Evolutionary conservation across 1,140 invertebrate genomes (phyloP).

Genomic region (Thalassaphorura encarpata): DNA sequence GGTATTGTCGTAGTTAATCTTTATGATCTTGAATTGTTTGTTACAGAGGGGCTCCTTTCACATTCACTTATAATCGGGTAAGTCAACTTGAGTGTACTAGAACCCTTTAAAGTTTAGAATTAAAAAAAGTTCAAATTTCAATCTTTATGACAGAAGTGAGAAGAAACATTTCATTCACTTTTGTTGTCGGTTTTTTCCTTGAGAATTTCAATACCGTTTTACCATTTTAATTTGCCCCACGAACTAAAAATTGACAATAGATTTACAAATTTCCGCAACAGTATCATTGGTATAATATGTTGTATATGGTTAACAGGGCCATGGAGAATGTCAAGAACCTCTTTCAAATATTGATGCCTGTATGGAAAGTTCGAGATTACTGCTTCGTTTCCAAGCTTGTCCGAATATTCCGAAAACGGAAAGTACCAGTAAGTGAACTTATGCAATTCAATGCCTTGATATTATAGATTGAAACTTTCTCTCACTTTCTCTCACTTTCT

Average conservation of each 20-base stretch:
- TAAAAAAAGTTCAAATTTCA: no score
- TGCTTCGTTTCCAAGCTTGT: conserved; percentile 56
- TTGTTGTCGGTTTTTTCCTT: no score
- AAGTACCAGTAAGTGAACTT: conserved; percentile 36
- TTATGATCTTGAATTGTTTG: conserved; percentile 8
- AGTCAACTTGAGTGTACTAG: no score
- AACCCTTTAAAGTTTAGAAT: no score
- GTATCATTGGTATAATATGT: no score
- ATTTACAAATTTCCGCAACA: no score
- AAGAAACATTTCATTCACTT: no score
- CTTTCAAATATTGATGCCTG: conserved; percentile 52
- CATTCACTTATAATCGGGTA: conserved; percentile 41
- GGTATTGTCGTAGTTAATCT: conserved; percentile 6
- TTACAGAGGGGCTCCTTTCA: conserved; percentile 41
- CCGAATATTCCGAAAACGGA: conserved; percentile 47
- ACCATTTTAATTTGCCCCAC: neutral
- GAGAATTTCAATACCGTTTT: neutral
- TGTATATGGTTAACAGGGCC: no score
- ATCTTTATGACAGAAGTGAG: no score
- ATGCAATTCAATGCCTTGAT: neutral
- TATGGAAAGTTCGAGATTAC: conserved; percentile 49
- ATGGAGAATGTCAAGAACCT: conserved; percentile 41
- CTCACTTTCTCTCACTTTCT: no score
- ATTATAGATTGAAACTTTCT: neutral
- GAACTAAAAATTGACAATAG: neutral